These are phyloP conservation scores for Globodera rostochiensis DNA, from an alignment of 1,140 invertebrate genomes.

Conservation along the genomic window DNA sequence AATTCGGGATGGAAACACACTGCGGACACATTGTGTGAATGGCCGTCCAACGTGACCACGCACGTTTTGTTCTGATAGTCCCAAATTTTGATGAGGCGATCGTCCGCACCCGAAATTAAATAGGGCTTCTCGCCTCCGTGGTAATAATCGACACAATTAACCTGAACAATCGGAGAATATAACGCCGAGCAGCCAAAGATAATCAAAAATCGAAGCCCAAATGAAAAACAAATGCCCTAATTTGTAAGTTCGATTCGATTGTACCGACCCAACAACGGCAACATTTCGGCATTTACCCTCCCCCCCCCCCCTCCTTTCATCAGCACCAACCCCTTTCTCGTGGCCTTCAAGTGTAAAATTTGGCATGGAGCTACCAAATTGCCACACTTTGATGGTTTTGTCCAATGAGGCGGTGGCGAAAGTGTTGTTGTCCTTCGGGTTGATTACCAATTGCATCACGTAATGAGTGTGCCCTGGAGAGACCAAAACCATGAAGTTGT, in stretches of 20 bases:
- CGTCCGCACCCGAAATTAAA: conserved; percentile 96
- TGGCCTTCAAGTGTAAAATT: conserved; percentile 99
- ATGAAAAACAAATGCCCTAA: too few species aligned
- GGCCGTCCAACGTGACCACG: conserved; percentile 95
- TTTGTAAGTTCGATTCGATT: too few species aligned
- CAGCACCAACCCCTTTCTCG: conserved; percentile 79
- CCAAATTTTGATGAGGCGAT: conserved; percentile 96
- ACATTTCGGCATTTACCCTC: too few species aligned
- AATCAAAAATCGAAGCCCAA: too few species aligned
- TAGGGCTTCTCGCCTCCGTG: conserved; percentile 99
- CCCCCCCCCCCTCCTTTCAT: too few species aligned
- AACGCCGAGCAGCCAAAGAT: too few species aligned
- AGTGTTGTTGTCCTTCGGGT: conserved; percentile 99
- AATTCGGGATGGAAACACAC: conserved; percentile 91
- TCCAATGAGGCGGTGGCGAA: conserved; percentile 98
- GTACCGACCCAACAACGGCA: too few species aligned
- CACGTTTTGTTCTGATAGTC: conserved; percentile 98
- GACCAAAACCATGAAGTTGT: too few species aligned
- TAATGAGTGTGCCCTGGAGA: conserved; percentile 87
- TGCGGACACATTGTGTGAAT: conserved; percentile 91
- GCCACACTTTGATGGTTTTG: conserved; percentile 96
- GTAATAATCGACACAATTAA: conserved; percentile 99
- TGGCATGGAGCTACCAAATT: conserved; percentile 89
- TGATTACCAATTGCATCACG: conserved; percentile 99
- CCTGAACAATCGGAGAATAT: conserved; percentile 28